A percentile compares a stretch with the other conserved stretches of the same genome.
These are phyloP conservation scores for Pedionomus torquatus DNA, from an alignment of 2,113 vertebrate genomes.

Conservation along the genomic window DNA sequence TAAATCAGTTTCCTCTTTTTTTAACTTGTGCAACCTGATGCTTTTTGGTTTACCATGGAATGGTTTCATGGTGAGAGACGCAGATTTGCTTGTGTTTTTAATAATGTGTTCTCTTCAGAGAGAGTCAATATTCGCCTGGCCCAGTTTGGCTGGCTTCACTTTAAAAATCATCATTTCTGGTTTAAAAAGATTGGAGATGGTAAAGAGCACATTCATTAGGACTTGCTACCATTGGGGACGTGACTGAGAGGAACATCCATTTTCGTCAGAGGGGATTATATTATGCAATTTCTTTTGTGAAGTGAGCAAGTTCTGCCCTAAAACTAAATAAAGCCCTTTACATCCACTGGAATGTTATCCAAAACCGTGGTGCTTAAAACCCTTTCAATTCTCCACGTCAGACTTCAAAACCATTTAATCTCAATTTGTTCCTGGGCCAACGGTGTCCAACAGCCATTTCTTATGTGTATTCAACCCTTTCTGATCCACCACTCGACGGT, in stretches of 20 bases:
- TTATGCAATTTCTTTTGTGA: background rate
- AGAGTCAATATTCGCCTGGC: conserved; percentile 15
- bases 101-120: conserved; percentile 53
- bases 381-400: background rate
- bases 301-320: background rate
- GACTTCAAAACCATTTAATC: background rate
- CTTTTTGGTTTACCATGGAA: conserved; percentile 51
- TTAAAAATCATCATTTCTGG: conserved; percentile 15
- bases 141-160: background rate
- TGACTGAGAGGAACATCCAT: background rate
- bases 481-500: background rate
- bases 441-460: background rate
- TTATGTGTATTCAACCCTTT: background rate
- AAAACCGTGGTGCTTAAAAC: background rate
- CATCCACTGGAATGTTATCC: background rate
- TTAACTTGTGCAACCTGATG: conserved; percentile 55
- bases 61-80: conserved; percentile 19
- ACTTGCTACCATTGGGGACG: background rate
- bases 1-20: conserved; percentile 38
- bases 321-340: background rate
- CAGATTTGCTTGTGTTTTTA: conserved; percentile 57
- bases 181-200: background rate
- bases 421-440: background rate
- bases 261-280: background rate
- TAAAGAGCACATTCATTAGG: background rate